Base-by-base conservation (phyloP, 2,888 invertebrate genomes). In the Cryptocephalus moraei region DNA sequence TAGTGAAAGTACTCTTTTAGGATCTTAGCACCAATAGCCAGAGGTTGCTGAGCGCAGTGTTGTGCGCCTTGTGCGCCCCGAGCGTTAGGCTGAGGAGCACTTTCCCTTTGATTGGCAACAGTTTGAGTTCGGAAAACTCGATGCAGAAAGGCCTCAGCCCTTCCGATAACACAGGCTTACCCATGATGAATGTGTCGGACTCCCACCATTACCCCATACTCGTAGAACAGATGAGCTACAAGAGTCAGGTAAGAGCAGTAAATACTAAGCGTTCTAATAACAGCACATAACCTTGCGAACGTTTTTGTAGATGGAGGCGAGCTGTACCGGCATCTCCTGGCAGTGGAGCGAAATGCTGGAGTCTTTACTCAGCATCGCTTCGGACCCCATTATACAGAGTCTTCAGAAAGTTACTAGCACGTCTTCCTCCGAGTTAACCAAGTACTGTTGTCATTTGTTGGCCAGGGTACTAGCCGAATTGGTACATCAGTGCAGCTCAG, bases 401-500 rank as follows among this genome's bases (percentile, higher is more conserved):
- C 64, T 81, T 44, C 67, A 72, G 43, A 70, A 73, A 45, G 72
- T 74, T 50, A 68, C 68, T 44, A 63, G 68, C 1, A 63, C 69
- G 1, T 48, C 58, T 8, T 49, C 56, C 41, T 55, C 64, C 9
- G 66, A 66, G 31, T 51, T 72, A 8, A 66, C 70, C 0, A 62
- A 62, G 49, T 78, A 77, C 66, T 86, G 87, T 60, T 88, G 87
- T 62, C 86, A 88, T 66, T 72, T 90, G 13, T 66, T 88, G 49
- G 86, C 89, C 0, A 79, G 92, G 46, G 83, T 94, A 1, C 79
- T 95, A 39, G 90, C 91, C 1, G 94, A 95, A 71, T 76, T 95
- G 50, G 86, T 87, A 0, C 82, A 86, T 58, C 86, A 85, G 57
- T 86, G 87, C 12, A 84, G 80, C 45, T 79, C 85, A n/a, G 77